Evolutionary conservation across 2,888 invertebrate species (phyloP).

Genomic region (Plagodis dolabraria): DNA sequence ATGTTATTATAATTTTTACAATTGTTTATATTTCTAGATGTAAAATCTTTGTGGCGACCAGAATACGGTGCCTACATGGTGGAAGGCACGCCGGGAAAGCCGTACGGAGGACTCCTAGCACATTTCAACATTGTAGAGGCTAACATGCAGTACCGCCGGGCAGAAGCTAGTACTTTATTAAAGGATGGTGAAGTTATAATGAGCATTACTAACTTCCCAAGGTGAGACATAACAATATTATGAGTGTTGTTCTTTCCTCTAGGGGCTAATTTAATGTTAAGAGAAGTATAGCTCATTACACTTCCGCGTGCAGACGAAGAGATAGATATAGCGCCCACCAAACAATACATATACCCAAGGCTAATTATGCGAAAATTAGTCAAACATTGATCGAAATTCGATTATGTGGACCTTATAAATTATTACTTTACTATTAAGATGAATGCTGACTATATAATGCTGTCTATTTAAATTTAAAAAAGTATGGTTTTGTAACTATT

Average conservation of each 20-base stretch:
- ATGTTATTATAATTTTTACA: no score
- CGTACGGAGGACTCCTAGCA: constrained; percentile 96
- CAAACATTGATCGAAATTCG: no score
- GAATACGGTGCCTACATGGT: constrained; percentile 99
- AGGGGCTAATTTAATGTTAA: no score
- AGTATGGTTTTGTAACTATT: no score
- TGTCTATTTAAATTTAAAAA: no score
- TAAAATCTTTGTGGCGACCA: constrained; percentile 97
- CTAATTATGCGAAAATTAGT: no score
- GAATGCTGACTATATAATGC: no score
- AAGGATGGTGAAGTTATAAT: constrained; percentile 92
- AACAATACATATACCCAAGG: no score
- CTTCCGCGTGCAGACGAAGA: no score
- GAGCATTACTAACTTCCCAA: constrained; percentile 97
- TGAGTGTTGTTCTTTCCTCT: constrained; percentile 6
- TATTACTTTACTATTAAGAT: no score
- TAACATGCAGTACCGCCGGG: constrained; percentile 96
- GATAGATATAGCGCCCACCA: no score
- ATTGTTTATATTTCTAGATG: constrained; percentile 74
- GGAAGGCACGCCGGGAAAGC: constrained; percentile 98
- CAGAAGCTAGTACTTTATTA: constrained; percentile 92
- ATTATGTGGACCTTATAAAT: no score
- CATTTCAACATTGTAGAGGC: constrained; percentile 99
- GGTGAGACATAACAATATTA: constrained; percentile 79
- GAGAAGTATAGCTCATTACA: neutral